These are phyloP conservation scores for Parelbella ahira DNA, from an alignment of 2,888 invertebrate genomes.

Conservation along the genomic window DNA sequence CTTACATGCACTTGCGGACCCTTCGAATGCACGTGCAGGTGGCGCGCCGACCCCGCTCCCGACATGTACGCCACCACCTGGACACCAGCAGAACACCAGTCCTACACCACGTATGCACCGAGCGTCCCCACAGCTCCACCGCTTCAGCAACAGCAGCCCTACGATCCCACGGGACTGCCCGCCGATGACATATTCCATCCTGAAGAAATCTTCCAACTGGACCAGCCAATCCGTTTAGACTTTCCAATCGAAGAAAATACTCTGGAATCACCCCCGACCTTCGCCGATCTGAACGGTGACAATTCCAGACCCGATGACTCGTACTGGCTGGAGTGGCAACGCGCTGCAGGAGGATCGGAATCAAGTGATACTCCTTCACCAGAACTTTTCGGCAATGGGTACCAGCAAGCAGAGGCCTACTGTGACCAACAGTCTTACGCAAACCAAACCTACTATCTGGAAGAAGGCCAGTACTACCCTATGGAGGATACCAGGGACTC, in stretches of 20 bases:
- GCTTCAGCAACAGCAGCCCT: conserved; percentile 62
- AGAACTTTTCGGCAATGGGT: conserved; percentile 67
- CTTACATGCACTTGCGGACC: conserved; percentile 87
- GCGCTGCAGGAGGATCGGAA: conserved; percentile 65
- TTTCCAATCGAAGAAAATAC: conserved; percentile 75
- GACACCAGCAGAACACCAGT: conserved; percentile 52
- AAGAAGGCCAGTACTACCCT: conserved; percentile 66
- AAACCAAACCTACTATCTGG: conserved; percentile 63
- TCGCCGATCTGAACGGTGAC: conserved; percentile 86
- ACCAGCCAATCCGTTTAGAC: conserved; percentile 85
- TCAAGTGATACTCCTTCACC: conserved; percentile 81
- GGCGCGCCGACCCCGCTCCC: conserved; percentile 55
- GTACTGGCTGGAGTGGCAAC: conserved; percentile 81
- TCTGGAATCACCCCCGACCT: conserved; percentile 84
- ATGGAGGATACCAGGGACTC: conserved; percentile 58
- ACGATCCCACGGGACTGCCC: conserved; percentile 82
- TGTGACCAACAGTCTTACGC: conserved; percentile 63
- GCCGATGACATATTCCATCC: conserved; percentile 86
- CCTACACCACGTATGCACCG: conserved; percentile 55
- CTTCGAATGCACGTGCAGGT: conserved; percentile 86
- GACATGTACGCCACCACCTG: conserved; percentile 61
- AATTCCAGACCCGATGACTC: conserved; percentile 82
- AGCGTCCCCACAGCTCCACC: conserved; percentile 45
- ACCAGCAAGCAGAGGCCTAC: conserved; percentile 62
- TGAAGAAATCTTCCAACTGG: conserved; percentile 88